phyloP scores from a whole-genome alignment of 2,797 vertebrate species.

The Phyllotis vaccarum region DNA sequence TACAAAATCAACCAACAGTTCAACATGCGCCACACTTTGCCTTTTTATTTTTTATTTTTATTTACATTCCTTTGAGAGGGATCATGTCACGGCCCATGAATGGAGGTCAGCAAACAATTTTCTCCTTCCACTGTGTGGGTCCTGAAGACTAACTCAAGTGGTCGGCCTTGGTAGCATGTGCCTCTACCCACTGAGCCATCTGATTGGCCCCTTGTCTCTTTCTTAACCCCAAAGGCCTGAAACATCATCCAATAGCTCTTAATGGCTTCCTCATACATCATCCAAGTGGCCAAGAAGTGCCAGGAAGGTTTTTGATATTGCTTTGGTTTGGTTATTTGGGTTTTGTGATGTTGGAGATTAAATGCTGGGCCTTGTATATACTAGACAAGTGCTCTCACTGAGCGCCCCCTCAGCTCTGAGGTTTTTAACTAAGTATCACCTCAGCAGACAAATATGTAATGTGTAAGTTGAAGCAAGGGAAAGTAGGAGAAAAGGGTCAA shows the following conservation, averaged over 20 bases:
- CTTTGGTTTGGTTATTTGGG: not conserved
- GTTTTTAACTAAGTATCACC: not conserved
- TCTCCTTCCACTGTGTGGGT: not conserved
- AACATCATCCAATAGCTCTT: not conserved
- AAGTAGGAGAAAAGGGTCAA: not conserved
- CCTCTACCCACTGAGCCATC: not conserved
- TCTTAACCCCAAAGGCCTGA: not conserved
- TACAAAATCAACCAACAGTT: not conserved
- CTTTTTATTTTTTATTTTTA: not conserved
- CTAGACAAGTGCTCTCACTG: not conserved
- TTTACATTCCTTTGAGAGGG: not conserved
- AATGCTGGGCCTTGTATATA: not conserved
- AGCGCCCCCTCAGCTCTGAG: not conserved
- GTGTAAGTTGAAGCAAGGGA: not conserved
- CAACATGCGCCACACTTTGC: rapidly evolving
- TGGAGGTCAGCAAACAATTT: not conserved
- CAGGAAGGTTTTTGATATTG: not conserved
- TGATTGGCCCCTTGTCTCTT: not conserved
- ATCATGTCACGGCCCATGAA: too few species aligned
- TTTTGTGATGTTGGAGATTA: not conserved
- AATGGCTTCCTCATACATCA: not conserved
- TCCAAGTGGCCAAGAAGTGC: not conserved
- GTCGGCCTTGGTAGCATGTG: not conserved
- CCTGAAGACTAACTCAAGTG: not conserved
- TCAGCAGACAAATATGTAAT: not conserved